Evolutionary conservation across 2,888 invertebrate genomes (phyloP).

Genomic region (Agapostemon virescens): DNA sequence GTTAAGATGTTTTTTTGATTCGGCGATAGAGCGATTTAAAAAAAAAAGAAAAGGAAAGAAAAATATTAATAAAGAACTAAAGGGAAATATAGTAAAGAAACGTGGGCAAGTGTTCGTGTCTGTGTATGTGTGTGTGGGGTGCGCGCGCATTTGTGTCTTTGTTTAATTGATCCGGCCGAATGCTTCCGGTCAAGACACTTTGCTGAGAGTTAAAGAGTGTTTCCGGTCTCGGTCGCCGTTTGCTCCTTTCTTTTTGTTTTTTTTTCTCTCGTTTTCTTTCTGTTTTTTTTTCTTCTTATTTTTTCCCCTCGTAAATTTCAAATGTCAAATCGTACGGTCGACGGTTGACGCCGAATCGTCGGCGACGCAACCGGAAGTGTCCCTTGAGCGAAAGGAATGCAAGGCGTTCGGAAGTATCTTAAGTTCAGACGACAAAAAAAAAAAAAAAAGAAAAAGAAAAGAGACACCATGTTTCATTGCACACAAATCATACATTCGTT

Average conservation of each 20-base stretch:
- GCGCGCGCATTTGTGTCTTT: no score
- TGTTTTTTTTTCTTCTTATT: not conserved
- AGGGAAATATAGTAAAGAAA: conserved; percentile 3
- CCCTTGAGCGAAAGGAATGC: conserved; percentile 50
- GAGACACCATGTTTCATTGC: conserved; percentile 63
- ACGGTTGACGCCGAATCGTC: not conserved
- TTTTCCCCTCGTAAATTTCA: not conserved
- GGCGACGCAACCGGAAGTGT: conserved; percentile 24
- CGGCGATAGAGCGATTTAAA: conserved; percentile 60
- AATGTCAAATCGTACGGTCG: not conserved
- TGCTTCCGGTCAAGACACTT: conserved; percentile 55
- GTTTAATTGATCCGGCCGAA: conserved; percentile 52
- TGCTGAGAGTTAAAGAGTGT: not conserved
- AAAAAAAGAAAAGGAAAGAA: not conserved
- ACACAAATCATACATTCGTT: conserved; percentile 67
- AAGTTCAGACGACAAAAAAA: no score
- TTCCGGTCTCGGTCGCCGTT: not conserved
- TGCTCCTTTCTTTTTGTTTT: not conserved
- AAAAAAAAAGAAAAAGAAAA: conserved; percentile 49
- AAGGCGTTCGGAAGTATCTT: conserved; percentile 37
- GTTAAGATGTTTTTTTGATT: conserved; percentile 73
- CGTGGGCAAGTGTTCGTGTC: conserved; percentile 29
- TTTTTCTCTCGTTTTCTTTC: not conserved
- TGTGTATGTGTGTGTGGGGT: not conserved
- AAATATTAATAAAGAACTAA: no score